Evolutionary conservation across 2,797 vertebrate genomes (phyloP).

Genomic region (Gymnothorax reevesii): DNA sequence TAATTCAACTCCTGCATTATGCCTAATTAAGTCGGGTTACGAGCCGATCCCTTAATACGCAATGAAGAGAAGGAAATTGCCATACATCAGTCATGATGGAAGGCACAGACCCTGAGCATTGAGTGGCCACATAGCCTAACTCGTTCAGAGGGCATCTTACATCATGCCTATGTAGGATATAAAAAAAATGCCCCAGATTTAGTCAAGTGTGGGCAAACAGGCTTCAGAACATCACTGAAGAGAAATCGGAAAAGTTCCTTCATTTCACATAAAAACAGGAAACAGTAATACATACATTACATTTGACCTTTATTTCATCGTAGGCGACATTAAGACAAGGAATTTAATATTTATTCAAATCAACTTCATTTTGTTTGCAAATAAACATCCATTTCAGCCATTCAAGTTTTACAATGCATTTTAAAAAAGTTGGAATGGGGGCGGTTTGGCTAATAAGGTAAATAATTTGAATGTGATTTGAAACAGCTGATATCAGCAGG

Average conservation of each 20-base stretch:
- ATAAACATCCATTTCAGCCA: too few species aligned
- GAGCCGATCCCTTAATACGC: background rate
- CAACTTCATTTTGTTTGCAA: too few species aligned
- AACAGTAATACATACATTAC: too few species aligned
- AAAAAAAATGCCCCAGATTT: background rate
- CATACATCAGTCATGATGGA: background rate
- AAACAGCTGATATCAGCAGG: too few species aligned
- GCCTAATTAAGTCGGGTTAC: background rate
- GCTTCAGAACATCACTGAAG: background rate
- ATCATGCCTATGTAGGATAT: background rate
- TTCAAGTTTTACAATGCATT: too few species aligned
- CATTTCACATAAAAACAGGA: too few species aligned
- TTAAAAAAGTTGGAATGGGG: too few species aligned
- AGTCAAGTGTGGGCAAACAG: background rate
- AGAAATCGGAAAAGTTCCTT: background rate
- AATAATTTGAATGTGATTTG: too few species aligned
- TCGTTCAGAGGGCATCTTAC: background rate
- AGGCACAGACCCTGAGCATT: background rate
- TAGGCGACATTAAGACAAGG: too few species aligned
- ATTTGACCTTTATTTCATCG: too few species aligned
- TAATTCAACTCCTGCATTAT: background rate
- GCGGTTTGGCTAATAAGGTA: too few species aligned
- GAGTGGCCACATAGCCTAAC: background rate
- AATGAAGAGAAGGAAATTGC: background rate
- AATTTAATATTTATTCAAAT: too few species aligned